A percentile compares a stretch with the other conserved stretches of the same genome.
Evolutionary conservation across 2,888 invertebrate genomes (phyloP).

Genomic region (Plebejus melissa): DNA sequence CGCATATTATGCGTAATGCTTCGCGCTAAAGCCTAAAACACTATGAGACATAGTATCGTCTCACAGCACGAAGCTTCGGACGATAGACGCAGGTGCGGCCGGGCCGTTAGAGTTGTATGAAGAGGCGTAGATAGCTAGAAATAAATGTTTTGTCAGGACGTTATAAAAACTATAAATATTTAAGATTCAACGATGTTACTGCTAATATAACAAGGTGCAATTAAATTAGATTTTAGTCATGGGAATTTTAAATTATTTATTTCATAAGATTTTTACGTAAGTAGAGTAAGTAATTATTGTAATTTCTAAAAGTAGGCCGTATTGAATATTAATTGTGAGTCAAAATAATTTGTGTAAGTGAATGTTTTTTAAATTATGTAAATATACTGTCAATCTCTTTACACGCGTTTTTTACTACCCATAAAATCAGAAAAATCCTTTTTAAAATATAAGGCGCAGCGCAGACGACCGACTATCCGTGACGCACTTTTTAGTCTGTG

Average conservation of each 20-base stretch:
- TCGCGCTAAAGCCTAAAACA: no score
- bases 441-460: no score
- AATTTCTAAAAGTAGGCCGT: constrained; percentile 22
- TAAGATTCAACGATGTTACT: not conserved
- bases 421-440: no score
- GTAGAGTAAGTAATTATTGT: constrained; percentile 20
- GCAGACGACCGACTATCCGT: no score
- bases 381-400: constrained; percentile 21
- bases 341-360: constrained; percentile 41
- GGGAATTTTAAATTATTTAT: constrained; percentile 35
- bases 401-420: not conserved
- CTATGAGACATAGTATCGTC: no score
- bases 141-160: constrained; percentile 19
- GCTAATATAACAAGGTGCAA: constrained; percentile 6
- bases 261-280: constrained; percentile 32
- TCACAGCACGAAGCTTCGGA: no score
- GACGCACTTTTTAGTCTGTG: no score
- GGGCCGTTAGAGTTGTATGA: constrained; percentile 11
- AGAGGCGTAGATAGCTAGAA: constrained; percentile 19
- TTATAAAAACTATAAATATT: not conserved
- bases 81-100: no score
- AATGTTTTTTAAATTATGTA: constrained; percentile 40
- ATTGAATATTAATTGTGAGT: constrained; percentile 36
- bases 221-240: constrained; percentile 20
- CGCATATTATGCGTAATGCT: no score